Evolutionary conservation across 1,140 invertebrate genomes (phyloP).

Genomic region (Vanessa tameamea): DNA sequence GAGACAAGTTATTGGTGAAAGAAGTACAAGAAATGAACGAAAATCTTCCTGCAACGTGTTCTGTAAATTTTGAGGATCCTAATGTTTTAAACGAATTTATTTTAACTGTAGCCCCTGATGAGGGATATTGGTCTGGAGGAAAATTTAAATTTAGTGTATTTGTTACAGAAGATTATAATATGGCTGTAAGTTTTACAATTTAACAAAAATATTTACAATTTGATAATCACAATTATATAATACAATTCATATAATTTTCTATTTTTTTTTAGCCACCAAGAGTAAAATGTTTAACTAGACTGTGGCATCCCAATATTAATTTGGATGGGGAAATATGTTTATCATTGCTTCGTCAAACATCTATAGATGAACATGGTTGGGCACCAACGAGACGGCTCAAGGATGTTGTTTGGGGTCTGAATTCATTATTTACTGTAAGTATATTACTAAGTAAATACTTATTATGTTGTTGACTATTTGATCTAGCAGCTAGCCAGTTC

Average conservation of each 20-base stretch:
- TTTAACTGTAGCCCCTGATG: slow-evolving; percentile 90
- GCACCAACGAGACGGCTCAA: slow-evolving; percentile 95
- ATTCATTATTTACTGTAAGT: slow-evolving; percentile 95
- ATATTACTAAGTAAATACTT: slow-evolving; percentile 5
- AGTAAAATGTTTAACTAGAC: slow-evolving; percentile 93
- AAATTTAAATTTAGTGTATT: slow-evolving; percentile 92
- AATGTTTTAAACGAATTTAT: slow-evolving; percentile 91
- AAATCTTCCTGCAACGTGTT: slow-evolving; percentile 90
- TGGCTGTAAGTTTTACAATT: slow-evolving; percentile 85
- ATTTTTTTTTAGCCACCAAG: slow-evolving; percentile 89
- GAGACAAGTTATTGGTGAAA: slow-evolving; percentile 92
- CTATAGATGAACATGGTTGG: slow-evolving; percentile 97
- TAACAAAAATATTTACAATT: neutral
- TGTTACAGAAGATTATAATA: slow-evolving; percentile 97
- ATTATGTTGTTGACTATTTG: too few relatives aligned
- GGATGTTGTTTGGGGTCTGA: slow-evolving; percentile 97
- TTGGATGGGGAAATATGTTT: slow-evolving; percentile 97
- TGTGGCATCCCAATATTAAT: slow-evolving; percentile 98
- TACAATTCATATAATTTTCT: neutral
- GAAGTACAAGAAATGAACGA: slow-evolving; percentile 96
- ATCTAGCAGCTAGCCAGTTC: too few relatives aligned
- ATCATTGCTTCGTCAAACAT: slow-evolving; percentile 93
- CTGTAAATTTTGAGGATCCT: slow-evolving; percentile 90
- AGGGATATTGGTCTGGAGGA: slow-evolving; percentile 94
- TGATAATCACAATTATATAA: too few relatives aligned